A percentile compares a stretch with the other conserved stretches of the same genome.
Conservation (phyloP, 2,797 vertebrate species). For the Glossophaga mutica region DNA sequence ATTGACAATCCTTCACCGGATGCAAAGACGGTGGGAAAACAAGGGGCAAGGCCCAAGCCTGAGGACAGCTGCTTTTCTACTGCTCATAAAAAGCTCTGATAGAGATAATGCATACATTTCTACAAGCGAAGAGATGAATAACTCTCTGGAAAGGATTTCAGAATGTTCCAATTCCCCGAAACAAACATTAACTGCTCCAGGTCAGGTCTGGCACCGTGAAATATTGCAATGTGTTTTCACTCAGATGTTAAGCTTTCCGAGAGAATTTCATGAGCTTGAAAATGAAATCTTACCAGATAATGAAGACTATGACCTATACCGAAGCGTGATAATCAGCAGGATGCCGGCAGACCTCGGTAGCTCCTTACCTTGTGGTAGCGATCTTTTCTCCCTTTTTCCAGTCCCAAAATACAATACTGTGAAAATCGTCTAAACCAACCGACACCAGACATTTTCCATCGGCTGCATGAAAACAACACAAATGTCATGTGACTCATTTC, state of each 20-base stretch:
- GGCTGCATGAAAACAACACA: conserved; percentile 82
- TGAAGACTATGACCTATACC: background rate
- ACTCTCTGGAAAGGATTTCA: background rate
- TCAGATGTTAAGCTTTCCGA: background rate
- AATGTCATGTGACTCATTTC: conserved; percentile 54
- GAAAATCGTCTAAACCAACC: conserved; percentile 93
- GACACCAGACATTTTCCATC: conserved; percentile 96
- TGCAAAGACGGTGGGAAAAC: background rate
- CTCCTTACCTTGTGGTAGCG: conserved; percentile 90
- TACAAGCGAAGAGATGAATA: background rate
- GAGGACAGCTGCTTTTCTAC: background rate
- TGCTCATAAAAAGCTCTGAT: background rate
- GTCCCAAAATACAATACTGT: conserved; percentile 96
- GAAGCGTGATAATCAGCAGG: background rate
- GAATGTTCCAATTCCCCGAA: conserved; percentile 9
- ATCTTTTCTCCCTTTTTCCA: conserved; percentile 97
- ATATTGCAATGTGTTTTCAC: background rate
- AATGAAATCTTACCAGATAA: background rate
- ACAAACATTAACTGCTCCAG: background rate
- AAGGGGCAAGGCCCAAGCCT: background rate
- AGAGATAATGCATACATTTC: background rate
- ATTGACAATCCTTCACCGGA: conserved; percentile 47
- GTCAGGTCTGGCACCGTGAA: background rate
- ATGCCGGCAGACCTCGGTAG: background rate
- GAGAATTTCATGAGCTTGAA: background rate